Percentiles rank a stretch among this genome's conserved stretches.
phyloP scores from a whole-genome alignment of 1,140 invertebrate species.

The Cyclina sinensis region DNA sequence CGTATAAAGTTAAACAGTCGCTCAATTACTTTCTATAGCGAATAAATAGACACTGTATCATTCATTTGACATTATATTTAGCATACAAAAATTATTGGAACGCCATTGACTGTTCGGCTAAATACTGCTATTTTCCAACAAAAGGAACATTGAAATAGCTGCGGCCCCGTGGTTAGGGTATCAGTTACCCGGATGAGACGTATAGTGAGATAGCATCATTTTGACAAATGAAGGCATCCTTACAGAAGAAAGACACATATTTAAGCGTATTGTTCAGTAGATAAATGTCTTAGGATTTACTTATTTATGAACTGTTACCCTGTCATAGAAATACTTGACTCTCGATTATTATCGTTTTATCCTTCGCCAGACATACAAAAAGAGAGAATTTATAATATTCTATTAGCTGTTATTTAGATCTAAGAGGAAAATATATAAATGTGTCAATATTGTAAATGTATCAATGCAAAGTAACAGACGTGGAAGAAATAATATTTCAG shows the following conservation, averaged over 20 bases:
- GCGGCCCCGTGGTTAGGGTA: conserved; percentile 27
- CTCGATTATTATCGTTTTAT: conserved; percentile 33
- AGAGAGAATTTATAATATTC: conserved; percentile 19
- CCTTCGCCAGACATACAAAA: conserved; percentile 4
- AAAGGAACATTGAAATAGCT: conserved; percentile 12
- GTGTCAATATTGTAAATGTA: conserved; percentile 19
- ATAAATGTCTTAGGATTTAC: conserved; percentile 26
- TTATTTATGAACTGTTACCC: conserved; percentile 39
- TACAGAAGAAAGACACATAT: conserved; percentile 45
- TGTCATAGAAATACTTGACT: conserved; percentile 42
- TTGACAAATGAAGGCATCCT: conserved; percentile 59
- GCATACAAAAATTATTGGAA: conserved; percentile 3
- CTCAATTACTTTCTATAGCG: background rate
- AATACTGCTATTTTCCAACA: conserved; percentile 30
- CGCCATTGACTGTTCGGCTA: conserved; percentile 14
- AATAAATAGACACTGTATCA: conserved; percentile 31
- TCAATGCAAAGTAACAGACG: background rate
- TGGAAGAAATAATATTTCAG: background rate
- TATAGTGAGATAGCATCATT: conserved; percentile 51
- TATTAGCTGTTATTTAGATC: background rate
- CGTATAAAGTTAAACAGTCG: conserved; percentile 37
- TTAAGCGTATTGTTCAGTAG: conserved; percentile 45
- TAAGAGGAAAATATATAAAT: conserved; percentile 3
- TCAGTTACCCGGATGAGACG: conserved; percentile 32
- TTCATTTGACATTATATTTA: conserved; percentile 57